Evolutionary conservation across 2,113 vertebrate genomes (phyloP).

Genomic region (Cochlearius cochlearius): DNA sequence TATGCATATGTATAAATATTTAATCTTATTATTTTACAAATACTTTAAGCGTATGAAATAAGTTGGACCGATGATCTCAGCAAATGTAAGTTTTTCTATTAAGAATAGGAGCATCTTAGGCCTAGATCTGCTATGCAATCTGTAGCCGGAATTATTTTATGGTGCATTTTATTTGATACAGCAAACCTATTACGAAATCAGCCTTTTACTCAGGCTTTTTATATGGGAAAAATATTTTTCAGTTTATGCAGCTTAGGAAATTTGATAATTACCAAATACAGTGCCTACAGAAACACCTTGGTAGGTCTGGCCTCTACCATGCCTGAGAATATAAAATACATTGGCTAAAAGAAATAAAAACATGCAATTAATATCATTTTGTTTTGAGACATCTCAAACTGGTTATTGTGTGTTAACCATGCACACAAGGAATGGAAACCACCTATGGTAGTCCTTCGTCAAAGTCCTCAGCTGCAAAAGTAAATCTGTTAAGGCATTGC

Average conservation of each 20-base stretch:
- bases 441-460: neutral
- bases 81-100: neutral
- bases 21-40: neutral
- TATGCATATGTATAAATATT: neutral
- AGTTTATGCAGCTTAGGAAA: neutral
- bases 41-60: neutral
- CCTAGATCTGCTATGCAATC: neutral
- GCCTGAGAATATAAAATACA: neutral
- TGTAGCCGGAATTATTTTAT: neutral
- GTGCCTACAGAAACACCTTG: neutral
- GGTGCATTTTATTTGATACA: neutral
- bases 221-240: neutral
- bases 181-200: neutral
- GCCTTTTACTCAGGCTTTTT: neutral
- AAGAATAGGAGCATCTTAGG: neutral
- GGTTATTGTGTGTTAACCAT: neutral
- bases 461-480: neutral
- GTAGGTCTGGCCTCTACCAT: neutral
- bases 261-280: neutral
- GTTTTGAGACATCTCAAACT: conserved; percentile 26
- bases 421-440: neutral
- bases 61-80: conserved; percentile 4
- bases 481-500: neutral
- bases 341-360: conserved; percentile 29
- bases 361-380: conserved; percentile 48